Percentiles rank a stretch among this genome's conserved stretches.
Conservation (phyloP, 2,888 invertebrate species). For the Cosmorhoe ocellata region DNA sequence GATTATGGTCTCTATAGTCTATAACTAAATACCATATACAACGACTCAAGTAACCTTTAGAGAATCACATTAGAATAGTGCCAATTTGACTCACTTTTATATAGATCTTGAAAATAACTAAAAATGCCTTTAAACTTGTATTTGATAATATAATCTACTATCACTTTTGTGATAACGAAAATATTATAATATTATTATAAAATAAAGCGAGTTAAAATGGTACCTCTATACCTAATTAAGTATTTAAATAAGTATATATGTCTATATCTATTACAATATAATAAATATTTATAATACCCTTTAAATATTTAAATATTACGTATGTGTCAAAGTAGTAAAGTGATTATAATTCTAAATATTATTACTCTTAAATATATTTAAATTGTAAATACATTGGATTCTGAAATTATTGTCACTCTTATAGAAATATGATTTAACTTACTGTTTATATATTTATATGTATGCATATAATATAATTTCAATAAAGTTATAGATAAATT, state of each 20-base stretch:
- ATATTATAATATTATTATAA: slow-evolving; percentile 29
- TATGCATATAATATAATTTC: slow-evolving; percentile 40
- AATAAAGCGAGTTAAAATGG: slow-evolving; percentile 46
- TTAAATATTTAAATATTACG: slow-evolving; percentile 14
- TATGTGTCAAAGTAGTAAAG: slow-evolving; percentile 56
- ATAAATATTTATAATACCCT: slow-evolving; percentile 6
- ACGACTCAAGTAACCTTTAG: slow-evolving; percentile 32
- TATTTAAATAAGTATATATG: slow-evolving; percentile 32
- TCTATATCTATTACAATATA: slow-evolving; percentile 12
- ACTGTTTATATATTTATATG: slow-evolving; percentile 55
- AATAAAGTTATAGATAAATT: slow-evolving; percentile 18
- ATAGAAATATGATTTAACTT: slow-evolving; percentile 52
- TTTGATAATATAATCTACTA: slow-evolving; percentile 36
- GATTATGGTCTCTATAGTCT: slow-evolving; percentile 19
- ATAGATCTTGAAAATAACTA: slow-evolving; percentile 40
- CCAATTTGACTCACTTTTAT: slow-evolving; percentile 47
- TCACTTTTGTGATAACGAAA: slow-evolving; percentile 52
- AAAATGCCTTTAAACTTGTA: slow-evolving; percentile 48
- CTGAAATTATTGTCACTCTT: slow-evolving; percentile 59
- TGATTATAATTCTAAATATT: slow-evolving; percentile 70
- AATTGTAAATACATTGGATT: slow-evolving; percentile 68
- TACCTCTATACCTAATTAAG: slow-evolving; percentile 31
- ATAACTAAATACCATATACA: slow-evolving; percentile 33
- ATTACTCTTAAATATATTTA: slow-evolving; percentile 46
- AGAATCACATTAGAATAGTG: slow-evolving; percentile 32